These are phyloP conservation scores for Eugnorisma glareosa DNA, from an alignment of 2,888 invertebrate species.

Conservation along the genomic window DNA sequence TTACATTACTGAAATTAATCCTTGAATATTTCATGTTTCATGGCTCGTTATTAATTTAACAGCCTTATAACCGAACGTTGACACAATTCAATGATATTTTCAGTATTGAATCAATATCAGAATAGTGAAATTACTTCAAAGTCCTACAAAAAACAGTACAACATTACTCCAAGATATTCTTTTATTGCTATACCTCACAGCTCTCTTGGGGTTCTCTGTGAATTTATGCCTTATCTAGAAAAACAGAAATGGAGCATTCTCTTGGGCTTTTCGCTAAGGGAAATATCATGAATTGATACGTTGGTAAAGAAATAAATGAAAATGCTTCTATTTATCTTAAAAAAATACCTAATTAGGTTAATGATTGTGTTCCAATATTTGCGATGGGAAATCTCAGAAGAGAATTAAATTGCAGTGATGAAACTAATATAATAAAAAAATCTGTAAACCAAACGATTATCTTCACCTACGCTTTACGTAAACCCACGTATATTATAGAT, in stretches of 20 bases:
- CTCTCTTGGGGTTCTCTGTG: conserved; percentile 30
- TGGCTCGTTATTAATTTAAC: conserved; percentile 23
- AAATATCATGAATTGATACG: conserved; percentile 52
- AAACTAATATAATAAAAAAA: background rate
- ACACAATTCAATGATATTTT: conserved; percentile 8
- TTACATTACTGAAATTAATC: conserved; percentile 26
- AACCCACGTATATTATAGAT: background rate
- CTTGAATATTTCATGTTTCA: conserved; percentile 33
- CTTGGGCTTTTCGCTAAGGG: conserved; percentile 17
- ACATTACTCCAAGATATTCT: conserved; percentile 19
- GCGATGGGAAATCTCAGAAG: background rate
- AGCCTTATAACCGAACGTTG: background rate
- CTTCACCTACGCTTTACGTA: conserved; percentile 2
- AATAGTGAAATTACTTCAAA: conserved; percentile 5
- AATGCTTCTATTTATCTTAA: conserved; percentile 14
- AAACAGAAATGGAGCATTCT: conserved; percentile 43
- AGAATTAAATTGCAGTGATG: background rate
- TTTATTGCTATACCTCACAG: conserved; percentile 45
- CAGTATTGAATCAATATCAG: conserved; percentile 11
- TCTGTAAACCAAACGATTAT: background rate
- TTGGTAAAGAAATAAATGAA: conserved; percentile 35
- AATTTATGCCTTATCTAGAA: conserved; percentile 48
- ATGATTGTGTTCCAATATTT: conserved; percentile 5
- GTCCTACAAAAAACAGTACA: conserved; percentile 21
- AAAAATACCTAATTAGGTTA: conserved; percentile 23